These are phyloP conservation scores for Hypocryptadius cinnamomeus DNA, from an alignment of 2,113 vertebrate genomes.

Conservation along the genomic window DNA sequence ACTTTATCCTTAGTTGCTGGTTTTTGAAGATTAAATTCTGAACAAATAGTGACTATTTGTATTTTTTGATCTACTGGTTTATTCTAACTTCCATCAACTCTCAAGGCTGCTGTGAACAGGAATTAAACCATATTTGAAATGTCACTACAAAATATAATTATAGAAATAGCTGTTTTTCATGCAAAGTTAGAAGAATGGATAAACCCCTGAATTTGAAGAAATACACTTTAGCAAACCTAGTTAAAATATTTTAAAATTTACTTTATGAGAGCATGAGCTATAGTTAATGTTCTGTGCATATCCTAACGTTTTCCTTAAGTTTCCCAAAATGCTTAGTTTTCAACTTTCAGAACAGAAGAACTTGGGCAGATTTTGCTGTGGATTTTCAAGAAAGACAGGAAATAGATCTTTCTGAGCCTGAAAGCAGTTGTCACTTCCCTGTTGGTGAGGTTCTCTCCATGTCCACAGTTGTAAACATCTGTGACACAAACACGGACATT, in stretches of 20 bases:
- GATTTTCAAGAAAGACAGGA: not conserved
- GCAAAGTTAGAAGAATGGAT: not conserved
- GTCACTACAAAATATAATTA: not conserved
- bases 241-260: not conserved
- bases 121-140: not conserved
- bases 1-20: not conserved
- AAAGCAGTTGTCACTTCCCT: not conserved
- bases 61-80: not conserved
- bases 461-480: not conserved
- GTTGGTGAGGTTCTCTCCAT: not conserved
- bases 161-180: not conserved
- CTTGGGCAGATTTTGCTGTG: not conserved
- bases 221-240: not conserved
- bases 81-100: not conserved
- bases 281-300: not conserved
- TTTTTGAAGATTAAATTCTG: not conserved
- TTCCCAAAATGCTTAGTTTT: not conserved
- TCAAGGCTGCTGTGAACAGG: not conserved
- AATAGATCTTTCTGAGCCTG: not conserved
- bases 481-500: not conserved
- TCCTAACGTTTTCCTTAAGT: not conserved
- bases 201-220: not conserved
- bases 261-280: not conserved
- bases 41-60: not conserved
- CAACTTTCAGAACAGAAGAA: not conserved